Base-by-base conservation (phyloP, 2,888 invertebrate genomes). In the Caradrina kadenii region DNA sequence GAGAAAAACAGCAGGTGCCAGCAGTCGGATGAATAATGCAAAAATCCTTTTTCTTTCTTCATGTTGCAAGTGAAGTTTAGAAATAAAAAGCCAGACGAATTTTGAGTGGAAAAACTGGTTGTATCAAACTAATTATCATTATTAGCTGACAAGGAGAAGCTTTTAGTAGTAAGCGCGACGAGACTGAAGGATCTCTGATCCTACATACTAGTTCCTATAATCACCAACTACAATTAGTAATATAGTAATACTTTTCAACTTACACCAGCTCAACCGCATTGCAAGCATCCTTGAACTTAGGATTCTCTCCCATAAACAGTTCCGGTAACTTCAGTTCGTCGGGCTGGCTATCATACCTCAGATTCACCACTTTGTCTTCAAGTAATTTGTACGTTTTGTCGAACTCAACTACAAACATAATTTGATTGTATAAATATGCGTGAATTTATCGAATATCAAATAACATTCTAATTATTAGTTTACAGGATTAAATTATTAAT, bases 261-360 rank as follows among this genome's bases (percentile, higher is more conserved):
- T 79, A 94, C 95, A 91, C 91, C 55, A 96, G 82, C 76, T 96
- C 95, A 42, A 97, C 84, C 56, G 94, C 96, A 48, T 91, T 90
- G 0, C 97, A 97, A 0, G 97, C 97, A 66, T 92, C 92, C 22
- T 88, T 89, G 86, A 97, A 97, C 58, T 92, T 82, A 1, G 89
- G 82, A 87, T 96, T 97, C 72, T 94, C 91, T 3, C 96, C 96
- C 79, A 93, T 89, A 55, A 88, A 88, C 64, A 94, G 92, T 54
- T 93, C 87, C 0, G 97, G 96, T 45, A 94, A 80, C 0, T 7
- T 2, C 5, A 56, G 1, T 1, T 31, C 45, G 1, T 63, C 54
- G 0, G 11, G n/a, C 3, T 66, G 21, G 0, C 0, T 8, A 1
- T 66, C 61, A 10, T n/a, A 2, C 1, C 49, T 26, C 1, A 59